Conservation (phyloP, 1,140 invertebrate species). For the Apis cerana region DNA sequence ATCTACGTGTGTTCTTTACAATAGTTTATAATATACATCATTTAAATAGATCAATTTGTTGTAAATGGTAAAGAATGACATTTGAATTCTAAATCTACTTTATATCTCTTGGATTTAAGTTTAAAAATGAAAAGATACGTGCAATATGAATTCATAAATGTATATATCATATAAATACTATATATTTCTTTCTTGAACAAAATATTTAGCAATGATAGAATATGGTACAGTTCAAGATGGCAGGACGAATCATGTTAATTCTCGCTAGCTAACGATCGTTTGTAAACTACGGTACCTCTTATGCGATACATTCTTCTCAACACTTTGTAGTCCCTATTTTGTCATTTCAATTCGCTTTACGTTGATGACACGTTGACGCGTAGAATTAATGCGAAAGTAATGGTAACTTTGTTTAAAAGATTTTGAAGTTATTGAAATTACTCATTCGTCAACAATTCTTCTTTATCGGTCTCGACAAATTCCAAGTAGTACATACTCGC, state of each 20-base stretch:
- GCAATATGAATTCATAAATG: constrained; percentile 20
- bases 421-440: constrained; percentile 13
- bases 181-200: constrained; percentile 30
- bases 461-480: background rate
- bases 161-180: constrained; percentile 28
- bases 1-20: constrained; percentile 6
- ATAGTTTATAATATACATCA: constrained; percentile 5
- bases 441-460: background rate
- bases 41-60: background rate
- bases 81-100: background rate
- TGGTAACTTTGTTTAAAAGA: background rate
- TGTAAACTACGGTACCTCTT: background rate
- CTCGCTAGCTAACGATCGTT: background rate
- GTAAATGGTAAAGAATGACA: background rate
- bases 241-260: constrained; percentile 25
- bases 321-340: background rate
- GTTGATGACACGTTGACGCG: background rate
- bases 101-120: background rate
- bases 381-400: background rate
- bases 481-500: constrained; percentile 12
- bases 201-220: constrained; percentile 21
- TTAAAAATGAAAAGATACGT: constrained; percentile 24
- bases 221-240: constrained; percentile 41
- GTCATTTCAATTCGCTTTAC: too few species aligned
- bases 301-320: background rate